Conservation (phyloP, 2,888 invertebrate genomes). For the Smittia sp. region DNA sequence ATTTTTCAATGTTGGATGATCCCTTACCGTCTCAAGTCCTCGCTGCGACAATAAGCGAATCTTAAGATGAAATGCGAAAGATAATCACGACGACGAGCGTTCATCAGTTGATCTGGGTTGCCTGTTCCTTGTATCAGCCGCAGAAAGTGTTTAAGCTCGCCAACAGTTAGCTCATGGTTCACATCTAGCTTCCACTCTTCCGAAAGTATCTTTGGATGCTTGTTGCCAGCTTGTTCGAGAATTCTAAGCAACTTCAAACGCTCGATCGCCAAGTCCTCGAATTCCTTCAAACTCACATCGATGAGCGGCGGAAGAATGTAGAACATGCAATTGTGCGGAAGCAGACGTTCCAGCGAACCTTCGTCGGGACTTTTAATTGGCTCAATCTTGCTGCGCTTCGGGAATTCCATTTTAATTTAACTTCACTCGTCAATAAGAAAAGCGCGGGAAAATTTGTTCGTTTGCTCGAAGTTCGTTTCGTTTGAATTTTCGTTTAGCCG, state of each 20-base stretch:
- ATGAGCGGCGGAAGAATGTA: conserved; percentile 74
- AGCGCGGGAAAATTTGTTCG: too few relatives aligned
- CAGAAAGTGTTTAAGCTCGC: conserved; percentile 64
- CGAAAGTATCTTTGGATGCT: conserved; percentile 61
- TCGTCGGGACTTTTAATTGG: conserved; percentile 18
- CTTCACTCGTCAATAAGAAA: background rate
- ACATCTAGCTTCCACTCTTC: conserved; percentile 69
- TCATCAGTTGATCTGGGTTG: conserved; percentile 61
- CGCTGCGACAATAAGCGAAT: conserved; percentile 84
- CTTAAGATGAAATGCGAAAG: conserved; percentile 91
- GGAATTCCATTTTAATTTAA: conserved; percentile 36
- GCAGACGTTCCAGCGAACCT: conserved; percentile 8
- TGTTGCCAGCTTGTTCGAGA: conserved; percentile 69
- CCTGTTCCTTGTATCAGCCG: conserved; percentile 61
- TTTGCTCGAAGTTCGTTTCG: too few relatives aligned
- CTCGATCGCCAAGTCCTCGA: conserved; percentile 83
- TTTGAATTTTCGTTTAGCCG: background rate
- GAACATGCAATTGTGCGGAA: conserved; percentile 71
- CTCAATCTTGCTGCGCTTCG: conserved; percentile 33
- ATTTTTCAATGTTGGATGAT: too few relatives aligned
- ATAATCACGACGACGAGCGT: conserved; percentile 74
- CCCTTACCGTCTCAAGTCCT: conserved; percentile 65
- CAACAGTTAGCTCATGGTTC: conserved; percentile 62
- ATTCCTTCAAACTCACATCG: conserved; percentile 74
- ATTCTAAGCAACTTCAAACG: conserved; percentile 74